Evolutionary conservation across 2,113 vertebrate species (phyloP), one percentile per base, ranked within the genome.

Genomic region (Cisticola juncidis): DNA sequence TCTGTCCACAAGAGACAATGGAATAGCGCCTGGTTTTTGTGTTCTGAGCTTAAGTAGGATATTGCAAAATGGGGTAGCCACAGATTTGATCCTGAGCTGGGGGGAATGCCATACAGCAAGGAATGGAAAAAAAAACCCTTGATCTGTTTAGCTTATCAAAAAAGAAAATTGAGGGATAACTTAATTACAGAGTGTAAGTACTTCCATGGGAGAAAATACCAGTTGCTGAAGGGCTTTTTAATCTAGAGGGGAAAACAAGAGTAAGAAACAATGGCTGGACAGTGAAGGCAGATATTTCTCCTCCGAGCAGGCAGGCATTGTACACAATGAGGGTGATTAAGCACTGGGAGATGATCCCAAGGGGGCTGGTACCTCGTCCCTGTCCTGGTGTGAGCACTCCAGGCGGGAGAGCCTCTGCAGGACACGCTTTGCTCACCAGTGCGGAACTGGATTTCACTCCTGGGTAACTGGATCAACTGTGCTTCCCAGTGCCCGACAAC

Each of bases 221-320:
- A 94, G 48, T 91, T 95, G 94, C 96, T 97, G 86, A 96, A 96
- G 95, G 94, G 96, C 91, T 95, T 96, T 97, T 95, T 96, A 92
- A 95, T 95, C 86, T 87, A 69, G 94, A 78, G 36, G 91, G 95
- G 89, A 95, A 96, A 97, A 94, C 81, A 93, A 92, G 86, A 91
- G 77, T 82, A 81, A 84, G 78, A 87, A 95, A 95, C 95, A 96
- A 95, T 97, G 76, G 95, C 93, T 95, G 86, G 94, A 89, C 83
- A 94, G 61, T 86, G 86, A 85, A 96, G 93, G 51, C 93, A 95
- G 94, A 91, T 94, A 92, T 86, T 97, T 72, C 71, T 79, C 95
- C 94, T 95, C 31, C 89, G 93, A 96, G 73, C 82, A 92, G 69
- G 91, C 93, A 94, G 81, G 68, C 83, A 71, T 86, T 74, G 89